Evolutionary conservation across 2,797 vertebrate species (phyloP).

Genomic region (Serranus cabrilla): DNA sequence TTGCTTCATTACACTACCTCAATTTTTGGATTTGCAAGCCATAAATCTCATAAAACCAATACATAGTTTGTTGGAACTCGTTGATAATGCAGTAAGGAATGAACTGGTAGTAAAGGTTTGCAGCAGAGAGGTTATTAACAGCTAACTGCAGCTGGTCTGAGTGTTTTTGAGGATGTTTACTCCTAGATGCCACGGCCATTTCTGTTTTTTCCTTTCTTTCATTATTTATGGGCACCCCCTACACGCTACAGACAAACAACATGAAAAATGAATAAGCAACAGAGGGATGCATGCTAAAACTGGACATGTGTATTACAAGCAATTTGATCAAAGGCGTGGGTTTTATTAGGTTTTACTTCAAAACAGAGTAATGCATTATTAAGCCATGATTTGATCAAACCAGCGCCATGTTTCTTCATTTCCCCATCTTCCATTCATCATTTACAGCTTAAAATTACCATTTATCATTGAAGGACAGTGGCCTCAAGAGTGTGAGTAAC

Average conservation of each 20-base stretch:
- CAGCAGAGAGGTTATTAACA: neutral
- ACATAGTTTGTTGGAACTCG: neutral
- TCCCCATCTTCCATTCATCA: too few species aligned
- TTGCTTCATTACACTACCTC: neutral
- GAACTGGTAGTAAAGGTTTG: neutral
- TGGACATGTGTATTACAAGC: neutral
- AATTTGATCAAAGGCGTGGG: too few species aligned
- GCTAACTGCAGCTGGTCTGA: neutral
- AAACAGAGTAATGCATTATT: too few species aligned
- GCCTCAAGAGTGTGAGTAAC: too few species aligned
- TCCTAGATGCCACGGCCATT: too few species aligned
- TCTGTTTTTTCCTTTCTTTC: neutral
- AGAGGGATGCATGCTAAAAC: neutral
- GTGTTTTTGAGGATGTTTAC: neutral
- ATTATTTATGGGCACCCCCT: slow-evolving; percentile 13
- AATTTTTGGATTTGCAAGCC: neutral
- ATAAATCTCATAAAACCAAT: neutral
- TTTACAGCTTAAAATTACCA: too few species aligned
- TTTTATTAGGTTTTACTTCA: too few species aligned
- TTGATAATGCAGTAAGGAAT: neutral
- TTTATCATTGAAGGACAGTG: too few species aligned
- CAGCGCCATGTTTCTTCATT: too few species aligned
- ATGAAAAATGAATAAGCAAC: neutral
- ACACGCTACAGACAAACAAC: neutral
- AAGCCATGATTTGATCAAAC: too few species aligned